A percentile compares a stretch with the other conserved stretches of the same genome.
Conservation (phyloP, 2,797 vertebrate genomes). For the Hydrocynus forskahlii region DNA sequence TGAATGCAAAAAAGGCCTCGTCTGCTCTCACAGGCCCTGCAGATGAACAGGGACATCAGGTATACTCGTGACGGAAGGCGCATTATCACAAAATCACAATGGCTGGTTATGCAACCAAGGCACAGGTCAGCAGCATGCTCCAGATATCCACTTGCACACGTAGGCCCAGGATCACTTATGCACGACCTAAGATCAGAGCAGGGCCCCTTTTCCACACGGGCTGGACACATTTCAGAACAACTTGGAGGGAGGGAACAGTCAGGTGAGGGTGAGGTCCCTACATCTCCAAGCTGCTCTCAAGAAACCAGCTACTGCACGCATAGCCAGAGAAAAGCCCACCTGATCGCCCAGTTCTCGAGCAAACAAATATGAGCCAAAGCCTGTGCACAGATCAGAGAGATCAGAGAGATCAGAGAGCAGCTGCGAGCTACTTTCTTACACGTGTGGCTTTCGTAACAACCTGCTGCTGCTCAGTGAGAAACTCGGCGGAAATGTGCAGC, state of each 20-base stretch:
- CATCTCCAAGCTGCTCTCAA: too few species aligned
- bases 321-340: background rate
- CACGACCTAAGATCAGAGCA: background rate
- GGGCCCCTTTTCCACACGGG: background rate
- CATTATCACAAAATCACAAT: conserved; percentile 47
- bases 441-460: conserved; percentile 7
- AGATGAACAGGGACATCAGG: conserved; percentile 19
- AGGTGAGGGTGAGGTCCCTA: background rate
- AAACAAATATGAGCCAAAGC: background rate
- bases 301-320: too few species aligned
- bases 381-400: background rate
- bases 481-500: background rate
- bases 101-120: conserved; percentile 45
- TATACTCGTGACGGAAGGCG: conserved; percentile 1
- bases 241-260: too few species aligned
- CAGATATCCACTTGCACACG: conserved; percentile 27
- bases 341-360: background rate
- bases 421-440: background rate
- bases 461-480: background rate
- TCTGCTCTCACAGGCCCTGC: background rate
- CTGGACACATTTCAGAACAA: background rate
- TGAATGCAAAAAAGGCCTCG: background rate
- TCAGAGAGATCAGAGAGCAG: background rate
- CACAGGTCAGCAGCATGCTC: conserved; percentile 34
- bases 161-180: background rate